Evolutionary conservation across 2,888 invertebrate genomes (phyloP).

Genomic region (Agapetus fuscipes): DNA sequence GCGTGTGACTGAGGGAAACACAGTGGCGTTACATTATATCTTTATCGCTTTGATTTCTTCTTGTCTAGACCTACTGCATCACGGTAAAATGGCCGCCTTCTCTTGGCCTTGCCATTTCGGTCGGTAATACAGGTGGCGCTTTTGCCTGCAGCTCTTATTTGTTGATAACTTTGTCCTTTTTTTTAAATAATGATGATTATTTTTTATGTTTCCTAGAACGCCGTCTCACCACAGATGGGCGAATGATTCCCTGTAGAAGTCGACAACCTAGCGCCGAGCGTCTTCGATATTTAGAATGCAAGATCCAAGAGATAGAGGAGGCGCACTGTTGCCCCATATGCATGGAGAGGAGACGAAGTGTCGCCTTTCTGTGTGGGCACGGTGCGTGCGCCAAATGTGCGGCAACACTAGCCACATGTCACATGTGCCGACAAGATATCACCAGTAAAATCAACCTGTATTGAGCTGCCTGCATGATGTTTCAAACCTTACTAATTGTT

Average conservation of each 20-base stretch:
- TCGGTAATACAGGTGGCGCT: too few species aligned
- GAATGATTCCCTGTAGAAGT: conserved; percentile 28
- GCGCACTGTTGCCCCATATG: conserved; percentile 79
- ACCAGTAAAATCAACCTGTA: conserved; percentile 53
- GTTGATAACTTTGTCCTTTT: too few species aligned
- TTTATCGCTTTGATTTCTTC: too few species aligned
- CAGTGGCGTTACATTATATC: too few species aligned
- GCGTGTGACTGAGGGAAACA: too few species aligned
- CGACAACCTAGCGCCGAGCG: conserved; percentile 58
- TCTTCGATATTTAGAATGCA: conserved; percentile 57
- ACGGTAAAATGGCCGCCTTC: too few species aligned
- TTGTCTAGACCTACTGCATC: too few species aligned
- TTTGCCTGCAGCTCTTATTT: too few species aligned
- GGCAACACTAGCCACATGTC: conserved; percentile 70
- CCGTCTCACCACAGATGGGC: conserved; percentile 28
- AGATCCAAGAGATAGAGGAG: conserved; percentile 80
- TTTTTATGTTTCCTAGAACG: conserved; percentile 15
- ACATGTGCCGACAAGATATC: conserved; percentile 75
- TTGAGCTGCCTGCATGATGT: conserved; percentile 4
- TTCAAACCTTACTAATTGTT: too few species aligned
- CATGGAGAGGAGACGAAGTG: conserved; percentile 73
- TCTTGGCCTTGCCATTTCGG: too few species aligned
- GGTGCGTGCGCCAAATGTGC: conserved; percentile 76
- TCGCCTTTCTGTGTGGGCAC: conserved; percentile 84
- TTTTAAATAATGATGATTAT: too few species aligned